Conservation (phyloP, 2,797 vertebrate genomes). For the Crypturellus tataupa region DNA sequence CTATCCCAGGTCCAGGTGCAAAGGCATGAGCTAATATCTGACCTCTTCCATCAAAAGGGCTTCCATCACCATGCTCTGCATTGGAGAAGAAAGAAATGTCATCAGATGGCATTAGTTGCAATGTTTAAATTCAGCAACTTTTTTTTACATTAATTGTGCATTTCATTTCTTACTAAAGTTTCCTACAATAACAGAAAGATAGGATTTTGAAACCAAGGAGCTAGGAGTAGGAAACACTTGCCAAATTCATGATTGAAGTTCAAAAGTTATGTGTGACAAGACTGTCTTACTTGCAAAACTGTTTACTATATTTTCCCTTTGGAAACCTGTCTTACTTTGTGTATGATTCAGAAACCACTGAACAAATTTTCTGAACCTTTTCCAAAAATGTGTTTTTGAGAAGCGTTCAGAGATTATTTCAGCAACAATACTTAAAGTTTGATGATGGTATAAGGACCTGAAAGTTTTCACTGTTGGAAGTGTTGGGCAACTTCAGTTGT, state of each 20-base stretch:
- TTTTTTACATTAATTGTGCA: background rate
- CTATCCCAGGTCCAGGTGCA: conserved; percentile 76
- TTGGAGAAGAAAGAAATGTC: conserved; percentile 23
- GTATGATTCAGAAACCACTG: background rate
- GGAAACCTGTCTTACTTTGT: background rate
- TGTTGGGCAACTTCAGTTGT: background rate
- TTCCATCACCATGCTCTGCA: conserved; percentile 87
- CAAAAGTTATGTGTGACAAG: background rate
- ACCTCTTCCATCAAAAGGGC: conserved; percentile 87
- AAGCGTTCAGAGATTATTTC: background rate
- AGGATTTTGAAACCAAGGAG: background rate
- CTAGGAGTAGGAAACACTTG: background rate
- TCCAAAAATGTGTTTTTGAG: background rate
- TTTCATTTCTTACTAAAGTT: background rate
- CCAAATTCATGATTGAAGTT: background rate
- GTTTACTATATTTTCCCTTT: background rate
- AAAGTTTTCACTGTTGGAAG: background rate
- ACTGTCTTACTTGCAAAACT: background rate
- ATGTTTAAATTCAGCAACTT: background rate
- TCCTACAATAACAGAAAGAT: background rate
- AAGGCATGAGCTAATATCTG: conserved; percentile 88
- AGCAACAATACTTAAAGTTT: background rate
- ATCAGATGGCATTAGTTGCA: background rate
- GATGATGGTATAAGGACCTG: background rate
- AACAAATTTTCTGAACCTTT: background rate